Evolutionary conservation across 2,113 vertebrate genomes (phyloP).

Genomic region (Leptobrachium leishanense): DNA sequence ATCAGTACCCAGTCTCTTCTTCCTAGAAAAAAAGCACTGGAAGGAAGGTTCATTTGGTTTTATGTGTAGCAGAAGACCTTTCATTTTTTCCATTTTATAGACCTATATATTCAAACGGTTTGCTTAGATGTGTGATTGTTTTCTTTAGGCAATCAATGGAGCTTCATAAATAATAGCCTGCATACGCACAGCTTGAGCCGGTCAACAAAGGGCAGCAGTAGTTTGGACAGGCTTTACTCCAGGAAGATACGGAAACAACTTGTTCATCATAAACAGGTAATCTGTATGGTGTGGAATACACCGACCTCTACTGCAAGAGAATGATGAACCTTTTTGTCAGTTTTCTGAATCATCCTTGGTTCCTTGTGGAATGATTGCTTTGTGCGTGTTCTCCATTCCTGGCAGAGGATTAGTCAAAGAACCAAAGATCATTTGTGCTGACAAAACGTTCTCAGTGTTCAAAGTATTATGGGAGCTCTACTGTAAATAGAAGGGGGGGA

Average conservation of each 20-base stretch:
- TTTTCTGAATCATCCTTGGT: not conserved
- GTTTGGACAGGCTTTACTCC: conserved; percentile 92
- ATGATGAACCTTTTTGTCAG: not conserved
- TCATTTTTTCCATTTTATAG: too few species aligned
- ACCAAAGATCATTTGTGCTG: too few species aligned
- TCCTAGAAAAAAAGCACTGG: too few species aligned
- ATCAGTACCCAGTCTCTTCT: too few species aligned
- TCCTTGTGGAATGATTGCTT: not conserved
- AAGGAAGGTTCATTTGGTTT: too few species aligned
- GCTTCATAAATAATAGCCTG: conserved; percentile 97
- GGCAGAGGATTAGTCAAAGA: too few species aligned
- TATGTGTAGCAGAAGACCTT: too few species aligned
- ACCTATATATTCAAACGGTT: too few species aligned
- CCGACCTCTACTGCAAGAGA: conserved; percentile 58
- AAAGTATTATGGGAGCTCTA: not conserved
- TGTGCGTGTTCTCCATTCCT: not conserved
- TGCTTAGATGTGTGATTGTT: too few species aligned
- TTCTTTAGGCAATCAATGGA: conserved; percentile 91
- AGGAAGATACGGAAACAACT: conserved; percentile 98
- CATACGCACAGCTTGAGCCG: conserved; percentile 89
- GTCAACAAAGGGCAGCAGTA: conserved; percentile 92
- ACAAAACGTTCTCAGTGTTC: not conserved
- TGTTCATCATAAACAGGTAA: conserved; percentile 98
- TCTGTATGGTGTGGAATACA: conserved; percentile 51
- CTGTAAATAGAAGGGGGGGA: not conserved